Base-by-base conservation (phyloP, 2,797 vertebrate genomes). In the Schizopygopsis pylzovi region DNA sequence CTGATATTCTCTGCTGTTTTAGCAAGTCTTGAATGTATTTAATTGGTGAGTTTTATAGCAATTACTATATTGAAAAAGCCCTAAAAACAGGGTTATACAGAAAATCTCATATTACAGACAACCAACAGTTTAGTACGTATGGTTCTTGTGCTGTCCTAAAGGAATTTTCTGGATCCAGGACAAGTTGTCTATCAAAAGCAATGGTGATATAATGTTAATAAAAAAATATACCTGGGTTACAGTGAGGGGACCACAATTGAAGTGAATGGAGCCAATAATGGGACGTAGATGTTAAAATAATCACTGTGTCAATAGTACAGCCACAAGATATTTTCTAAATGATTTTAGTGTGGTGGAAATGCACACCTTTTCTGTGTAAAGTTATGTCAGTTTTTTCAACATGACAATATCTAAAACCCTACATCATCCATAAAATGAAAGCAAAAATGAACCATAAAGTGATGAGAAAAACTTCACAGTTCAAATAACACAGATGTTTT, bases 21-120 rank as follows among this genome's bases (percentile, higher is more conserved):
- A 45, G 37, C 72, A 85, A 71, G 52, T 77, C 22, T 84, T 28
- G 20, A 52, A n/a, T 65, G 43, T 83, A 37, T 65, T 52, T 65
- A 13, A 83, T 63, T 73, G 39, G 59, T 47, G 25, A 47, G 13
- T 61, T 83, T 77, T 71, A 67, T 49, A 83, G 73, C n/a, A 70
- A 79, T 80, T 76, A 59, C 28, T 70, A 45, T 28, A 81, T 79
- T 87, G 79, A 56, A 63, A 75, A 20, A 75, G 7, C 43, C 71
- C 45, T 76, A 49, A 75, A 65, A 83, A 37, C 28, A n/a, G 28
- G 25, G 68, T 70, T 59, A 56, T 71, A 56, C 13, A 28, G 39
- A 33, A 72, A 43, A 54, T 59, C 39, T 63, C 25, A 49, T 20
- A 75, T 6, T 72, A 45, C 39, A 82, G 70, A 12, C 80, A 22